Evolutionary conservation across 37 sponge, comb jelly and placozoan species (phyloP).

Genomic region (Petrosia ficiformis): DNA sequence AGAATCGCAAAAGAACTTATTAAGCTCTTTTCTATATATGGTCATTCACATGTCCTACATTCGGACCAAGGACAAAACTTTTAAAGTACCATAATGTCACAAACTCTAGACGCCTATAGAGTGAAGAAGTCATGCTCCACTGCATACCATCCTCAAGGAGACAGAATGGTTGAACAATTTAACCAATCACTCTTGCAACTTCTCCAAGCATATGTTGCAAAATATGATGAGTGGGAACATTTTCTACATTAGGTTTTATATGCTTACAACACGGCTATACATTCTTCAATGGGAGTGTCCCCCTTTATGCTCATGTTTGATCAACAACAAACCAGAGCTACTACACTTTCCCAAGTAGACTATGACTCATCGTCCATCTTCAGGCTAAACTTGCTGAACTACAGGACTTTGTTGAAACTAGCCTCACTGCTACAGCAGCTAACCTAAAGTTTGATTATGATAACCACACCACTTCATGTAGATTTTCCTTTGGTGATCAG

Average conservation of each 20-base stretch:
- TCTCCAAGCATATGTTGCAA: conserved; percentile 37
- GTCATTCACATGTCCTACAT: conserved; percentile 32
- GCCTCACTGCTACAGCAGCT: not conserved
- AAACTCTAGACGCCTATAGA: conserved; percentile 44
- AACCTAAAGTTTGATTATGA: not conserved
- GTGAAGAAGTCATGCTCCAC: conserved; percentile 43
- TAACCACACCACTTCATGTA: too few species aligned
- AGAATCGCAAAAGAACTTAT: conserved; percentile 21
- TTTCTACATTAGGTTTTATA: conserved; percentile 46
- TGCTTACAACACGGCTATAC: conserved; percentile 32
- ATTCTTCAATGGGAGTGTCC: too few species aligned
- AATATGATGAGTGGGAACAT: conserved; percentile 55
- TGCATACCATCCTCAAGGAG: conserved; percentile 55
- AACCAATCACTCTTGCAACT: conserved; percentile 50
- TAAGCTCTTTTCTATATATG: conserved; percentile 19
- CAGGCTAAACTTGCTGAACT: not conserved
- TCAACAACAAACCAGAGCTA: not conserved
- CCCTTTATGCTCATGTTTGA: not conserved
- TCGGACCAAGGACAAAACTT: conserved; percentile 65
- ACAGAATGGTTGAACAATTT: conserved; percentile 71
- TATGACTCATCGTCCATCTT: not conserved
- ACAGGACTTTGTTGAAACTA: not conserved
- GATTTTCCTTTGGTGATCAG: conserved; percentile 5
- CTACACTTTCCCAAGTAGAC: not conserved
- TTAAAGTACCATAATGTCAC: conserved; percentile 12